Evolutionary conservation across 2,888 invertebrate species (phyloP), one percentile per base, ranked within the genome.

Genomic region (Dorcus hopei): DNA sequence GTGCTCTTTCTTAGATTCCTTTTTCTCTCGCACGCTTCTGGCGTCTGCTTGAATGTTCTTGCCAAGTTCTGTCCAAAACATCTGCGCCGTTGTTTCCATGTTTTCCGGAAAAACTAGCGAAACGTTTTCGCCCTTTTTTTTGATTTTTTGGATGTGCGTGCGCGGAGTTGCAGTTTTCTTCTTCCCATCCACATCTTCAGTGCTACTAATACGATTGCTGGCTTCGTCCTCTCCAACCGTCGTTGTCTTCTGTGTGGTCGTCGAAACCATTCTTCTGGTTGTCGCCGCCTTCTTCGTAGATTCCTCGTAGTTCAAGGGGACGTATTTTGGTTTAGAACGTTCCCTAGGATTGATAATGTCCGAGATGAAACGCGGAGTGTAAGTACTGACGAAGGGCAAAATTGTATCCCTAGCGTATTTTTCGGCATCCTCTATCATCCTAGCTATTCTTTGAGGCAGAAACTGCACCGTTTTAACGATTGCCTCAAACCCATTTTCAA

Each of bases 371-470:
- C 86, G 86, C 0, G 91, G 91, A 1, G 91, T 90, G 74, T 91
- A 90, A 47, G 88, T 88, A 9, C 90, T 90, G 8, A 91, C 90
- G 5, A 91, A 74, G 0, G 91, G 91, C 53, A 91, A 75, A 2
- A 91, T 80, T 0, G 90, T 91, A 73, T 90, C 88, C 53, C 90
- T 82, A 0, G 92, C 91, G 74, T 92, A 92, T 50, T 87, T 83
- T 71, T 93, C 93, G 0, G 92, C 93, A 66, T 91, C 86, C 41
- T 91, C 89, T 49, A 93, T 84, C 75, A 93, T 86, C 3, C 88
- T 87, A 0, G 90, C 90, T 2, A 93, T 77, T 9, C 90, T 82
- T 63, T 90, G 88, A 0, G 93, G 93, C 45, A 93, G 79, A 70
- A 91, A 85, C 74, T 93, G 93, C 0, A 93, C 90, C 0, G 88